Base-by-base conservation (phyloP, 2,888 invertebrate species). In the Opisthograptis luteolata region DNA sequence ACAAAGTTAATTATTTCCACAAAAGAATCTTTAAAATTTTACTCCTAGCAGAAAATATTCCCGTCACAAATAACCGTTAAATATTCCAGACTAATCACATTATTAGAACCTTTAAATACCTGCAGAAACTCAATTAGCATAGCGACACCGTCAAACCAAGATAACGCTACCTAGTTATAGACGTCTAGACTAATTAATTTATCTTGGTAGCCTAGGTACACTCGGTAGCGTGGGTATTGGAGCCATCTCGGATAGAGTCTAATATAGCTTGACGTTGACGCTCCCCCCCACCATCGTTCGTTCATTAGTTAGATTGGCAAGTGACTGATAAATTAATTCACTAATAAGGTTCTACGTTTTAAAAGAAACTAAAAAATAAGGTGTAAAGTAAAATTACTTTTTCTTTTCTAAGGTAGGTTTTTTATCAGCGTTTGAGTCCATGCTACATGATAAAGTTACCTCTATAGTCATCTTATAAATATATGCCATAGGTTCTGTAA, bases 171-270 rank as follows among this genome's bases (percentile, higher is more conserved):
- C 15, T 17, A 22, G 20, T 31, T 25, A 24, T 4, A 28, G 50
- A 24, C 34, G 50, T 55, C 58, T 53, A 58, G 53, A 53, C 58
- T 52, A 53, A 55, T 55, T 45, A 39, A 53, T 48, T 51, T 53
- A 48, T 41, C 10, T 28, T 37, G 41, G 13, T 28, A 27, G n/a
- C 15, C 19, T 15, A 13, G 34, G 24, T 15, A 19, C 7, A 4
- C 19, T 14, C n/a, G 15, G 6, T 37, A 2, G 6, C 14, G 27
- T 14, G 14, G 14, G n/a, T 24, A 27, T 9, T n/a, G 1, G 7
- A 4, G 6, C 9, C 5, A 10, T 25, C 9, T 24, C 17, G 1
- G 0, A 19, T 32, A 19, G 9, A 19, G 32, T 17, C 7, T 32
- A 32, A 19, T 32, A 9, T 32, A 32, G 9, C 9, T 6, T 32